Conservation (phyloP, 92 coral and sea anemone genomes). For the Palythoa heliodiscus region DNA sequence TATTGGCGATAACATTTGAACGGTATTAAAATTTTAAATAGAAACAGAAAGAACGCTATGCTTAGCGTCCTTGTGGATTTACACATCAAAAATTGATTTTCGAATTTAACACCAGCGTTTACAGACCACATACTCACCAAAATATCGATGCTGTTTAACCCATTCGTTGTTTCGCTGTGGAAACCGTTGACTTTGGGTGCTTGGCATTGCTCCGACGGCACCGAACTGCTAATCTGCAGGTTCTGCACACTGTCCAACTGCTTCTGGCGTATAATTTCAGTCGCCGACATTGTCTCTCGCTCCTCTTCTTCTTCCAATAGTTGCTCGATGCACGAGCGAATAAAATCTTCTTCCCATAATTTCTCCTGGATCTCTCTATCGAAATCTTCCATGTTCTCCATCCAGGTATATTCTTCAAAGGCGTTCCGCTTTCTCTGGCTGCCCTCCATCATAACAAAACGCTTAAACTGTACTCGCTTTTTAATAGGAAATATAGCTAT, state of each 20-base stretch:
- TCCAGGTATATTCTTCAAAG: slow-evolving; percentile 80
- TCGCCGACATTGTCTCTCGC: slow-evolving; percentile 91
- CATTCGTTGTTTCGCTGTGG: slow-evolving; percentile 57
- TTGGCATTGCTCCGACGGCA: slow-evolving; percentile 64
- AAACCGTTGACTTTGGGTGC: slow-evolving; percentile 62
- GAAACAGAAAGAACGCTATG: slow-evolving; percentile 21
- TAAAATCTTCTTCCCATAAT: slow-evolving; percentile 92
- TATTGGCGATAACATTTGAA: neutral
- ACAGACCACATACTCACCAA: slow-evolving; percentile 72
- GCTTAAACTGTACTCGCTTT: slow-evolving; percentile 46
- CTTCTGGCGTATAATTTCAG: slow-evolving; percentile 86
- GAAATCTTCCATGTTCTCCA: slow-evolving; percentile 89
- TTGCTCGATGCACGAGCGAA: slow-evolving; percentile 97
- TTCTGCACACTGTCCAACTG: slow-evolving; percentile 74
- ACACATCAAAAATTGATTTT: slow-evolving; percentile 41
- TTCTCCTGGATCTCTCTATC: slow-evolving; percentile 83
- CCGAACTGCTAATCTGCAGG: slow-evolving; percentile 63
- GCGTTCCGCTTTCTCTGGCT: slow-evolving; percentile 55
- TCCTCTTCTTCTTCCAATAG: slow-evolving; percentile 99
- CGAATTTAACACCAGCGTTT: slow-evolving; percentile 19
- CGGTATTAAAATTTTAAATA: slow-evolving; percentile 5
- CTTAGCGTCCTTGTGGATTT: slow-evolving; percentile 24
- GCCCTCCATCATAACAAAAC: slow-evolving; percentile 54
- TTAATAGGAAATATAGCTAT: slow-evolving; percentile 39
- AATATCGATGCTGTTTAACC: slow-evolving; percentile 63